A percentile compares a stretch with the other conserved stretches of the same genome.
Evolutionary conservation across 2,888 invertebrate genomes (phyloP).

Genomic region (Cheilosia scutellata): DNA sequence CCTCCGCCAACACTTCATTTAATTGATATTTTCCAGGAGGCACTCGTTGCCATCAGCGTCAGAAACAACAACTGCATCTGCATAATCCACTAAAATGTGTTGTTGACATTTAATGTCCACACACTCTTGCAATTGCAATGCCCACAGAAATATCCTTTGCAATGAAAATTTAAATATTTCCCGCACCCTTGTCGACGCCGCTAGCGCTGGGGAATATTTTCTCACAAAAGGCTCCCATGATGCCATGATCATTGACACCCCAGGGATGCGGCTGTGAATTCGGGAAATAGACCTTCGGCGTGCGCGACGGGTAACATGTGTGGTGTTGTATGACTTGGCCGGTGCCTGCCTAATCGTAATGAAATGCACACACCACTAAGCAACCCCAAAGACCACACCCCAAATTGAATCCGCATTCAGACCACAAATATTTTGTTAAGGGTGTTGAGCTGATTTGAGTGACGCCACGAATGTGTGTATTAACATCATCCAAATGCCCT

Average conservation of each 20-base stretch:
- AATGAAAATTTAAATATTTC: slow-evolving; percentile 62
- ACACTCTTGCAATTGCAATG: slow-evolving; percentile 10
- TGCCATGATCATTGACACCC: slow-evolving; percentile 1
- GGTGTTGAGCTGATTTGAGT: slow-evolving; percentile 72
- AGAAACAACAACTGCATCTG: slow-evolving; percentile 49
- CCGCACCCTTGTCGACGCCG: neutral
- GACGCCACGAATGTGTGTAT: slow-evolving; percentile 66
- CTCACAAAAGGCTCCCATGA: neutral
- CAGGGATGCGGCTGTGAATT: neutral
- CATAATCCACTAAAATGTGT: slow-evolving; percentile 74
- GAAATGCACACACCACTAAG: slow-evolving; percentile 66
- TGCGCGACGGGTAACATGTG: neutral
- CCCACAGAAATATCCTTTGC: slow-evolving; percentile 28
- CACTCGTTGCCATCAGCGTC: neutral
- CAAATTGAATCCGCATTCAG: slow-evolving; percentile 71
- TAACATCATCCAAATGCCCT: slow-evolving; percentile 30
- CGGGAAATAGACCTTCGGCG: slow-evolving; percentile 14
- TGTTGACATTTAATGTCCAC: slow-evolving; percentile 73
- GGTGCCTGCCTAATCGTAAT: slow-evolving; percentile 65
- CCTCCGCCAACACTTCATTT: slow-evolving; percentile 43
- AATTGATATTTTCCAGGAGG: slow-evolving; percentile 60
- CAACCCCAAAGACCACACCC: slow-evolving; percentile 63
- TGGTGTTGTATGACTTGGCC: slow-evolving; percentile 27
- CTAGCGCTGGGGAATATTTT: neutral
- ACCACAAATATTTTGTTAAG: slow-evolving; percentile 74